Percentiles rank a stretch among this genome's conserved stretches.
These are phyloP conservation scores for Tenthredo scrophulariae DNA, from an alignment of 2,888 invertebrate genomes.

Conservation along the genomic window DNA sequence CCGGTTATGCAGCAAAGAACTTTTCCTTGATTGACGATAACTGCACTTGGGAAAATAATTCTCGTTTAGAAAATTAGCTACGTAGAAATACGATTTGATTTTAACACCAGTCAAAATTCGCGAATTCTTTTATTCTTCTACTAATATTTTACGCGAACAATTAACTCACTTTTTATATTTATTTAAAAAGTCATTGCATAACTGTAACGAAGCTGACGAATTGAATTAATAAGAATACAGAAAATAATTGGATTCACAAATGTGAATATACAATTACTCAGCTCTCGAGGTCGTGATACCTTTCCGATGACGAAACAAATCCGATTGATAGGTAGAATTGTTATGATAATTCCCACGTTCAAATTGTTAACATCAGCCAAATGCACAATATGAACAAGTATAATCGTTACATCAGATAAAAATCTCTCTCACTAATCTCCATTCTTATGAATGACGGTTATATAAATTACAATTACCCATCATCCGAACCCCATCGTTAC, in stretches of 20 bases:
- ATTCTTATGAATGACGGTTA: slow-evolving; percentile 18
- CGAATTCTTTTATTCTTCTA: background rate
- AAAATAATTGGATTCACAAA: background rate
- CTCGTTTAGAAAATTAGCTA: background rate
- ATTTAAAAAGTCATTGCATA: background rate
- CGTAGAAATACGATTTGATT: background rate
- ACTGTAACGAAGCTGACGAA: background rate
- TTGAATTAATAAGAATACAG: background rate
- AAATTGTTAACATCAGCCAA: background rate
- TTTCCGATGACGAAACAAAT: background rate
- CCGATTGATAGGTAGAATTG: background rate
- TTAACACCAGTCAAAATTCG: background rate
- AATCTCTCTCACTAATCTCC: background rate
- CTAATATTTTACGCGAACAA: background rate
- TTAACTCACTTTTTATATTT: background rate
- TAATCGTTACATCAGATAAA: background rate
- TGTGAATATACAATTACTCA: background rate
- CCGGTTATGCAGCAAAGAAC: background rate
- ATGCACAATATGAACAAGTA: slow-evolving; percentile 3
- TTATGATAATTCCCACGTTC: background rate
- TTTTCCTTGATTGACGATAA: background rate
- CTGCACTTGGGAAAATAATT: background rate
- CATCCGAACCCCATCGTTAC: background rate
- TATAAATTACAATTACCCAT: slow-evolving; percentile 18
- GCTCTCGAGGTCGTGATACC: background rate